These are phyloP conservation scores for Unio delphinus DNA, from an alignment of 2,888 invertebrate genomes.

Conservation along the genomic window DNA sequence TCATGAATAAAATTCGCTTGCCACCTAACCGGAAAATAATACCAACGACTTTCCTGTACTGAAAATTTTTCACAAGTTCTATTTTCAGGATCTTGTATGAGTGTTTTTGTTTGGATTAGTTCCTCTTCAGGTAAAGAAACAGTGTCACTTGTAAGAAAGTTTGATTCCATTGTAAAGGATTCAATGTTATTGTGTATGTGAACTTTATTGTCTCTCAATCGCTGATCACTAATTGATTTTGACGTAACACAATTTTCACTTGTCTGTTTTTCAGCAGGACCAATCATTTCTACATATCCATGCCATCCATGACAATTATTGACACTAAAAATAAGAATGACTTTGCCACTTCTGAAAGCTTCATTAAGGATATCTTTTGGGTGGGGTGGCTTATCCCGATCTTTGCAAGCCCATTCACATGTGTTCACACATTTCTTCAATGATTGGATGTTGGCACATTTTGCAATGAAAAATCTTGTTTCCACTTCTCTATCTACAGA, in stretches of 20 bases:
- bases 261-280: conserved; percentile 12
- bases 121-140: not conserved
- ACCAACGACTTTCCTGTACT: conserved; percentile 27
- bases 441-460: conserved; percentile 46
- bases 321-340: conserved; percentile 61
- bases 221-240: too few relatives aligned
- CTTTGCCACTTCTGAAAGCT: conserved; percentile 39
- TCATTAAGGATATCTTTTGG: conserved; percentile 44
- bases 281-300: conserved; percentile 55
- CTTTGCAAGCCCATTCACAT: conserved; percentile 56
- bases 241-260: not conserved
- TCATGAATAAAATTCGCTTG: conserved; percentile 34
- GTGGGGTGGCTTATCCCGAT: conserved; percentile 42
- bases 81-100: not conserved
- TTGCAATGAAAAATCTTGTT: conserved; percentile 39
- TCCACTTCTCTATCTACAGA: too few relatives aligned
- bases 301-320: conserved; percentile 66
- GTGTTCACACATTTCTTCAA: conserved; percentile 41
- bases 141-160: too few relatives aligned
- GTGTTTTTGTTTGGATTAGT: not conserved
- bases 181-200: too few relatives aligned
- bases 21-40: conserved; percentile 56
- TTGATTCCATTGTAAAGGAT: too few relatives aligned
- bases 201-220: too few relatives aligned
- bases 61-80: not conserved